phyloP scores from a whole-genome alignment of 2,113 vertebrate genomes.

The Arothron firmamentum region DNA sequence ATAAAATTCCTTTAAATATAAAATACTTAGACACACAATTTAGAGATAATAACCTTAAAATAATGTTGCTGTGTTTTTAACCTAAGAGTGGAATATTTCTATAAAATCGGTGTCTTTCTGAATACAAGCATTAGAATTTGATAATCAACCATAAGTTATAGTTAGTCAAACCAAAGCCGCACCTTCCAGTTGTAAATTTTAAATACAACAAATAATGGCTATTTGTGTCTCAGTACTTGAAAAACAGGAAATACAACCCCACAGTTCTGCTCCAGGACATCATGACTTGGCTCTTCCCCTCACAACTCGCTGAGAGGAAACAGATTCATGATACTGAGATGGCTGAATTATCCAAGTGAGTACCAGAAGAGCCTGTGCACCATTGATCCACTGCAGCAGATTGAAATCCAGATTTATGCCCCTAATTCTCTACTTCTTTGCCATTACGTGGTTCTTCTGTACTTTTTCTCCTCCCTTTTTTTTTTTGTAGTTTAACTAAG shows the following conservation, averaged over 20 bases:
- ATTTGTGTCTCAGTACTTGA: constrained; percentile 76
- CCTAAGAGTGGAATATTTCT: no score
- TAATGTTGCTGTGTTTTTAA: no score
- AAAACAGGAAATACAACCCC: constrained; percentile 81
- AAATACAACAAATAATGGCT: not conserved
- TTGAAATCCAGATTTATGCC: not conserved
- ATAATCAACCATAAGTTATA: no score
- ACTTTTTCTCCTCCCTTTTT: not conserved
- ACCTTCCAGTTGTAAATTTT: no score
- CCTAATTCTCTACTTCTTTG: not conserved
- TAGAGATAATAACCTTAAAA: no score
- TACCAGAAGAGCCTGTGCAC: not conserved
- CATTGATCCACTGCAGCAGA: not conserved
- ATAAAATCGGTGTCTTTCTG: no score
- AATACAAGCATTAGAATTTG: no score
- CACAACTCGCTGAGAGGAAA: constrained; percentile 79
- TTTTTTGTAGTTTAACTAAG: constrained; percentile 75
- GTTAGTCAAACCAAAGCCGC: no score
- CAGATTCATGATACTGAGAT: constrained; percentile 81
- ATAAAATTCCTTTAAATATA: no score
- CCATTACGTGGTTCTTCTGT: not conserved
- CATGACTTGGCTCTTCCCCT: constrained; percentile 75
- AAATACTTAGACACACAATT: no score
- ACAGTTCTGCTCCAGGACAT: constrained; percentile 80
- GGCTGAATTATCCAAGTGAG: constrained; percentile 88